Base-by-base conservation (phyloP, 2,113 vertebrate species). In the Ammospiza caudacuta region DNA sequence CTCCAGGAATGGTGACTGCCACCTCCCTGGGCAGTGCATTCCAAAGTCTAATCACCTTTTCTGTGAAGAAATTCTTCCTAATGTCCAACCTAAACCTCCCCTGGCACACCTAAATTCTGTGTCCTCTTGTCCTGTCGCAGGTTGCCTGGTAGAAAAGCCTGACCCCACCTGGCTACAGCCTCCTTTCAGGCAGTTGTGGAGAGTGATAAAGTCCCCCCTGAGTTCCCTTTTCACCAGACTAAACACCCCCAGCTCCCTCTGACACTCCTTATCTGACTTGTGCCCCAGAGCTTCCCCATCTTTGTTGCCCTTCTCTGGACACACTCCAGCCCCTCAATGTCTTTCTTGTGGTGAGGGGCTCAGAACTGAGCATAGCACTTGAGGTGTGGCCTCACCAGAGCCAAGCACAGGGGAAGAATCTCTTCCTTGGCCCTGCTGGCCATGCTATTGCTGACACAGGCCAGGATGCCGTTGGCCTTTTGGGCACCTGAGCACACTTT, bases 291-390 rank as follows among this genome's bases (percentile, higher is more conserved):
- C 39, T 54, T 39, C 15, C 15, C 8, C 55, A 28, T 9, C 39
- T 46, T 6, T 5, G 5, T 7, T 69, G 22, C 7, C 23, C 33
- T 62, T 69, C 47, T 54, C 55, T 78, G 47, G 33, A 46, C 17
- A 27, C 0, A 0, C 9, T 69, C 8, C 39, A 78, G 33, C 39
- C 0, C 19, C 39, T 70, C 19, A 16, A 2, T 46, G n/a, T 14
- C 47, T 25, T 52, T 12, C 6, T 15, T 55, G 31, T 8, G 12
- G 11, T 54, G 23, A 39, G 64, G 9, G 5, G 8, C 27, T 18
- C 64, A 54, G 3, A 78, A 54, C 15, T 39, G 55, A 6, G 5
- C 19, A 20, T 33, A 78, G 15, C 3, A 24, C 8, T 39, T 0
- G 0, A 69, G 15, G 15, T n/a, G 15, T 9, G 11, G 28, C 47